A percentile compares a stretch with the other conserved stretches of the same genome.
Evolutionary conservation across 2,113 vertebrate genomes (phyloP).

Genomic region (Hassar affinis): DNA sequence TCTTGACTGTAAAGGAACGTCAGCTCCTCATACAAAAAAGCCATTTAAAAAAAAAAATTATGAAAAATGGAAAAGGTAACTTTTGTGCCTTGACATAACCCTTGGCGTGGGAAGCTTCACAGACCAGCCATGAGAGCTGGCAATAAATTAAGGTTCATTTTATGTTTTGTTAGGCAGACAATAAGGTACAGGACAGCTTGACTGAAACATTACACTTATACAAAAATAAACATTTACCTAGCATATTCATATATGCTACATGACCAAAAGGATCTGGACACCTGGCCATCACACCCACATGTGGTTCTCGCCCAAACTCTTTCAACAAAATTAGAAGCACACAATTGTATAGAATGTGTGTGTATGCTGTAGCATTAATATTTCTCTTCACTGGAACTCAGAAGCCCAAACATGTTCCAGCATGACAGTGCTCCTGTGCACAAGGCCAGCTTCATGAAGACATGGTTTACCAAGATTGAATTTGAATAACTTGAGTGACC

Average conservation of each 20-base stretch:
- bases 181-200: background rate
- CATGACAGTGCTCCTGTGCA: background rate
- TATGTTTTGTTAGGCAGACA: background rate
- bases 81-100: background rate
- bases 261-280: background rate
- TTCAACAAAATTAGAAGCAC: background rate
- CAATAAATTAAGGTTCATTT: background rate
- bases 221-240: background rate
- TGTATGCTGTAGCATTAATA: background rate
- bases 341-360: background rate
- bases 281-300: background rate
- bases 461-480: background rate
- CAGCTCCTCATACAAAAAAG: constrained; percentile 10
- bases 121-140: background rate
- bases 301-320: background rate
- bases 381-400: background rate
- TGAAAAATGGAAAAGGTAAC: background rate
- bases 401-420: background rate
- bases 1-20: background rate
- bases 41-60: background rate
- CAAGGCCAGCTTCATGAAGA: background rate
- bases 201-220: background rate
- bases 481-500: background rate
- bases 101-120: background rate
- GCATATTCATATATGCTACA: background rate